Evolutionary conservation across 2,797 vertebrate genomes (phyloP), one percentile per base, ranked within the genome.

Genomic region (Neosilurus hyrtlii): DNA sequence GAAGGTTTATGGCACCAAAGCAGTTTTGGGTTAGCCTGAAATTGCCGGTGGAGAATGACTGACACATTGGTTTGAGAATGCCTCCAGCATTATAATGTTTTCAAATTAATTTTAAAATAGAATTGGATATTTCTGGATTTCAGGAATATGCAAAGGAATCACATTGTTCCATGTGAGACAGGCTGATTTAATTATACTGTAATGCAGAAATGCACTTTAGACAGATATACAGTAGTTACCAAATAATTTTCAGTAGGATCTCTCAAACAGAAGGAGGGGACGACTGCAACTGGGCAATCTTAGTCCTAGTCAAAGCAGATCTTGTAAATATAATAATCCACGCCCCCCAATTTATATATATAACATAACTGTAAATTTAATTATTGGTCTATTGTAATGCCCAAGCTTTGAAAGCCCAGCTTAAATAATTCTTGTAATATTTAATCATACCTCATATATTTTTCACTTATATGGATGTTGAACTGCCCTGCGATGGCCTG

Each of bases 1-100:
- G 81, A 82, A 75, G 67, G 51, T 79, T 81, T 84, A 76, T 67
- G 54, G 63, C 65, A 71, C 52, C 72, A 57, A 66, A 68, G 43
- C 35, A 54, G 51, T 81, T 82, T 66, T 65, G 9, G 66, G 73
- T 62, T 73, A 14, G 52, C 15, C 22, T 57, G n/a, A 65, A 6
- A 24, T 77, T 59, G 26, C 66, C 72, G 74, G 59, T 82, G 51
- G 16, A 73, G 43, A 43, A 43, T 62, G 52, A 54, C 68, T 3
- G 20, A 24, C 71, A 82, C 75, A 79, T 56, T 43, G 57, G 43
- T 63, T 62, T 77, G 57, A 11, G 30, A 63, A 65, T 22, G 37
- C 8, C 70, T 51, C 26, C 62, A 37, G 57, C 54, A 37, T 75
- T 59, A 62, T 16, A 63, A 24, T 51, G 35, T 15, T 43, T 62